phyloP scores from a whole-genome alignment of 2,113 vertebrate genomes.

The Choloepus hoffmanni region DNA sequence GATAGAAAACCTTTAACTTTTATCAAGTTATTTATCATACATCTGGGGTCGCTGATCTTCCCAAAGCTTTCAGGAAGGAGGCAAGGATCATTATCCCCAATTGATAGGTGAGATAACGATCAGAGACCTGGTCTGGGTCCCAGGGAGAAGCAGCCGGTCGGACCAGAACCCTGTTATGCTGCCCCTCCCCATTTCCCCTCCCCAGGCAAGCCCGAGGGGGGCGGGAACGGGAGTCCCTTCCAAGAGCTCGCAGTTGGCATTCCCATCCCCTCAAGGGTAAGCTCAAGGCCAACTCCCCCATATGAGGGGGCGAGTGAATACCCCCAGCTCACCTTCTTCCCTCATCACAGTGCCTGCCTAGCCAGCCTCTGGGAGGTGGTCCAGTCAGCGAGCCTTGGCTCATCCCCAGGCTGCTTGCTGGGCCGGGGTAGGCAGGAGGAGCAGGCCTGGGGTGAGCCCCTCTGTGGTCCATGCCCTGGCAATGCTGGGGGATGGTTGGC shows the following conservation, averaged over 20 bases:
- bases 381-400: neutral
- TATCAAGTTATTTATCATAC: neutral
- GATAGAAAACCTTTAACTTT: neutral
- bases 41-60: neutral
- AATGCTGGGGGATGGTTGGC: neutral
- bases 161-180: neutral
- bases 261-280: neutral
- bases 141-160: neutral
- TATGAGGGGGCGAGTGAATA: neutral
- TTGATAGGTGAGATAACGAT: neutral
- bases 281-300: neutral
- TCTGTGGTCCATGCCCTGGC: neutral
- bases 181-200: neutral
- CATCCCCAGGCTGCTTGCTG: neutral
- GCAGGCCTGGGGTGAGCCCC: neutral
- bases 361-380: neutral
- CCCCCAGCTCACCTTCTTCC: neutral
- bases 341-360: fast-evolving
- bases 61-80: neutral
- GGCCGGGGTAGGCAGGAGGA: neutral
- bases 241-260: neutral
- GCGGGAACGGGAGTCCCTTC: neutral
- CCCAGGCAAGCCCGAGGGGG: neutral
- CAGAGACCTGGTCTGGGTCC: neutral
- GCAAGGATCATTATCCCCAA: neutral